A percentile compares a stretch with the other conserved stretches of the same genome.
These are phyloP conservation scores for Dusona sp. DNA, from an alignment of 2,888 invertebrate genomes.

Conservation along the genomic window DNA sequence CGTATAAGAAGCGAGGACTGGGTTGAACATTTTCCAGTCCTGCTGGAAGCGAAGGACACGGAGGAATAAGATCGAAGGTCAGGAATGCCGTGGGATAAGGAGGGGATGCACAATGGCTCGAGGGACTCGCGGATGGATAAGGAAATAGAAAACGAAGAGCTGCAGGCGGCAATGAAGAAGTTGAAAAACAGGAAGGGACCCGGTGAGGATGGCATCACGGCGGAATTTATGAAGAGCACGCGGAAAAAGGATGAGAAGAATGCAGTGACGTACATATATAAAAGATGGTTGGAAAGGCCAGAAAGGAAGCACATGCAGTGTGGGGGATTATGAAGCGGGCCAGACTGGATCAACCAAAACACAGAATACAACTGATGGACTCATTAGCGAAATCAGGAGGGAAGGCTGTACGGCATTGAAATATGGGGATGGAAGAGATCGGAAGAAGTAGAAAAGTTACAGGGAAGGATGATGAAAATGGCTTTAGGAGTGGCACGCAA, in stretches of 20 bases:
- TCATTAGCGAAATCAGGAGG: constrained; percentile 27
- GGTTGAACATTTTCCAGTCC: constrained; percentile 12
- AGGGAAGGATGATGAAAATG: constrained; percentile 17
- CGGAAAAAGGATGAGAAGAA: not conserved
- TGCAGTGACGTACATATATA: not conserved
- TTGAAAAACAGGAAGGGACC: constrained; percentile 34
- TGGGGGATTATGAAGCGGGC: constrained; percentile 20
- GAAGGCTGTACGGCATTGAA: constrained; percentile 10
- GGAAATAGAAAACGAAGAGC: not conserved
- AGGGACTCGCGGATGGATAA: not conserved
- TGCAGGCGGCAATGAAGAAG: not conserved
- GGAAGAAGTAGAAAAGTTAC: constrained; percentile 13
- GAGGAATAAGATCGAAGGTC: not conserved
- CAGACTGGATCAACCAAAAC: not conserved
- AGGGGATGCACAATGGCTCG: not conserved
- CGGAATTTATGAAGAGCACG: constrained; percentile 39
- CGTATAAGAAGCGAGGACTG: not conserved
- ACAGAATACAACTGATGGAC: constrained; percentile 18
- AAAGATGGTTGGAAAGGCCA: not conserved
- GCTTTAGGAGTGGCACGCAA: constrained; percentile 12
- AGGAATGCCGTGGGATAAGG: not conserved
- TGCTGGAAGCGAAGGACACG: not conserved
- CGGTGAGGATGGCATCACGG: constrained; percentile 38
- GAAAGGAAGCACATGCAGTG: constrained; percentile 9
- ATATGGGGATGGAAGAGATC: constrained; percentile 34